Evolutionary conservation across 1,140 invertebrate species (phyloP).

Genomic region (Pentalonia nigronervosa): DNA sequence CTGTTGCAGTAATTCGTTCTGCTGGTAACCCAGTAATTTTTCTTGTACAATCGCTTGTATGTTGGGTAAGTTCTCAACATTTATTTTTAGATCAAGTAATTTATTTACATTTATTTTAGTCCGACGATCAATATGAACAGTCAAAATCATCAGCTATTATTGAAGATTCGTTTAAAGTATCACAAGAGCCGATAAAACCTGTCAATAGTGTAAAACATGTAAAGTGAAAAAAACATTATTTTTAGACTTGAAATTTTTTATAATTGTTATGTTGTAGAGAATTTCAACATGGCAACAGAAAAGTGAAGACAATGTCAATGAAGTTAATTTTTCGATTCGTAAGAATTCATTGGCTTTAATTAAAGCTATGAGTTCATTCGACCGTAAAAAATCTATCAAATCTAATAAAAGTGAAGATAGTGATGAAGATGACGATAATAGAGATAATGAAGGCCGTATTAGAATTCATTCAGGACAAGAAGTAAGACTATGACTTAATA

Average conservation of each 20-base stretch:
- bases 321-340: neutral
- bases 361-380: conserved; percentile 37
- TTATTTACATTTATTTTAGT: conserved; percentile 1
- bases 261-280: neutral
- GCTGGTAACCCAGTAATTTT: conserved; percentile 89
- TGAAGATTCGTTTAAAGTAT: neutral
- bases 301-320: conserved; percentile 14
- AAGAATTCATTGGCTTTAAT: conserved; percentile 33
- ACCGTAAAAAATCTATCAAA: conserved; percentile 25
- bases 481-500: conserved; percentile 65
- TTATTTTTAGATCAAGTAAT: neutral
- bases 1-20: conserved; percentile 94
- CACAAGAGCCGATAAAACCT: neutral
- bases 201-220: conserved; percentile 47
- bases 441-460: conserved; percentile 79
- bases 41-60: conserved; percentile 89
- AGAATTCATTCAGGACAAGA: conserved; percentile 78
- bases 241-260: neutral
- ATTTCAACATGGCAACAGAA: conserved; percentile 50
- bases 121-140: conserved; percentile 23
- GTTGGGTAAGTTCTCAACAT: conserved; percentile 71
- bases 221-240: neutral
- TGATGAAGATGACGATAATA: conserved; percentile 69
- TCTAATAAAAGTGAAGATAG: conserved; percentile 64
- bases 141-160: neutral